Evolutionary conservation across 1,140 invertebrate species (phyloP).

Genomic region (Monochamus saltuarius): DNA sequence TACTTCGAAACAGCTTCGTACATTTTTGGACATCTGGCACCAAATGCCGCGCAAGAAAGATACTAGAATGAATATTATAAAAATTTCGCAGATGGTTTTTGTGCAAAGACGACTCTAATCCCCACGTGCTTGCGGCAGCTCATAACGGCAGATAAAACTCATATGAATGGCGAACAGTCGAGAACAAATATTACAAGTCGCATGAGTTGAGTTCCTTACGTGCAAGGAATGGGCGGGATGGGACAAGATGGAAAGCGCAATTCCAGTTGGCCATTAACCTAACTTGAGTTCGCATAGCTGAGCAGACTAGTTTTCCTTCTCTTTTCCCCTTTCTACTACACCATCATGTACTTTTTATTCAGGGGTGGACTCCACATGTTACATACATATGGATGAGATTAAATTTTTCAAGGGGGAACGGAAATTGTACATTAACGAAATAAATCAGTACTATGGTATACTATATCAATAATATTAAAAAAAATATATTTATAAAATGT

Average conservation of each 20-base stretch:
- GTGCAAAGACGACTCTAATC: conserved; percentile 39
- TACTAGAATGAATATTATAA: conserved; percentile 22
- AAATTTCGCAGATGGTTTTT: conserved; percentile 35
- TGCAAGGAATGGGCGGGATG: conserved; percentile 50
- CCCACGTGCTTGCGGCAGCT: conserved; percentile 43
- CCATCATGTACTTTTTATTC: conserved; percentile 17
- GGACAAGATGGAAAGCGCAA: conserved; percentile 51
- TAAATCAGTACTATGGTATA: background rate
- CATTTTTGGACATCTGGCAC: too few relatives aligned
- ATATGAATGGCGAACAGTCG: conserved; percentile 45
- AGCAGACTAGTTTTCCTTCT: conserved; percentile 46
- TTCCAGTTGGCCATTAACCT: conserved; percentile 49
- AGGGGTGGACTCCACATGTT: conserved; percentile 10
- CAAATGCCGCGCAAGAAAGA: background rate
- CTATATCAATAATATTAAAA: too few relatives aligned
- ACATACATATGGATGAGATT: too few relatives aligned
- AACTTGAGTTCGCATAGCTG: conserved; percentile 47
- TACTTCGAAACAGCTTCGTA: too few relatives aligned
- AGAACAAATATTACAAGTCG: conserved; percentile 51
- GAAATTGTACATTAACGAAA: background rate
- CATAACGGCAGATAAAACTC: conserved; percentile 46
- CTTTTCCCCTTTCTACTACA: conserved; percentile 20
- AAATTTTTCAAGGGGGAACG: background rate
- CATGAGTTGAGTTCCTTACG: conserved; percentile 52
- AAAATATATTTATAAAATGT: too few relatives aligned